Conservation (phyloP, 2,113 vertebrate species). For the Pelusios castaneus region DNA sequence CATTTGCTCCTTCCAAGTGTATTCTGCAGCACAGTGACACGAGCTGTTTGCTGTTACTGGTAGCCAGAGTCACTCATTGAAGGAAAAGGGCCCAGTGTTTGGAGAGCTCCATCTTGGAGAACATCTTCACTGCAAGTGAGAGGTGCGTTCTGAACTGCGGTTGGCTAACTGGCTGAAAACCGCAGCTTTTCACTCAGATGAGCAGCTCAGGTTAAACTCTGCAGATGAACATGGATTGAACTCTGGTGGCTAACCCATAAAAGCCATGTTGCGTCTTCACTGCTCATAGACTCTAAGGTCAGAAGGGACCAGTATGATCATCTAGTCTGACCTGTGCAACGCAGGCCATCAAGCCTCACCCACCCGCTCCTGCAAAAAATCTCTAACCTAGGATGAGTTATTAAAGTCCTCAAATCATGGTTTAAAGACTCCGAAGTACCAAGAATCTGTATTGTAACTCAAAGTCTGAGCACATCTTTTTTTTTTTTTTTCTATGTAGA, state of each 20-base stretch:
- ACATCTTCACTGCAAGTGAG: not conserved
- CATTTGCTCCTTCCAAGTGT: not conserved
- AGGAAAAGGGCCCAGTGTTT: not conserved
- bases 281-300: not conserved
- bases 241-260: not conserved
- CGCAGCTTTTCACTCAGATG: not conserved
- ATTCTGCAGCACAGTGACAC: not conserved
- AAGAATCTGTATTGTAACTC: not conserved
- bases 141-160: not conserved
- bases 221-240: not conserved
- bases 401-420: no score
- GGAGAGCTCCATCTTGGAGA: not conserved
- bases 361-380: no score
- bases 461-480: not conserved
- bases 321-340: no score
- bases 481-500: not conserved
- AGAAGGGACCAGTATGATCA: no score
- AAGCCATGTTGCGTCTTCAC: not conserved
- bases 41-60: not conserved
- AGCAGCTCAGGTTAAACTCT: not conserved
- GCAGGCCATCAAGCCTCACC: no score
- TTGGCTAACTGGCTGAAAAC: not conserved
- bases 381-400: no score
- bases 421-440: no score
- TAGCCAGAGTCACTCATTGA: not conserved